These are phyloP conservation scores for Carduelis carduelis DNA, from an alignment of 2,797 vertebrate species.

Conservation along the genomic window DNA sequence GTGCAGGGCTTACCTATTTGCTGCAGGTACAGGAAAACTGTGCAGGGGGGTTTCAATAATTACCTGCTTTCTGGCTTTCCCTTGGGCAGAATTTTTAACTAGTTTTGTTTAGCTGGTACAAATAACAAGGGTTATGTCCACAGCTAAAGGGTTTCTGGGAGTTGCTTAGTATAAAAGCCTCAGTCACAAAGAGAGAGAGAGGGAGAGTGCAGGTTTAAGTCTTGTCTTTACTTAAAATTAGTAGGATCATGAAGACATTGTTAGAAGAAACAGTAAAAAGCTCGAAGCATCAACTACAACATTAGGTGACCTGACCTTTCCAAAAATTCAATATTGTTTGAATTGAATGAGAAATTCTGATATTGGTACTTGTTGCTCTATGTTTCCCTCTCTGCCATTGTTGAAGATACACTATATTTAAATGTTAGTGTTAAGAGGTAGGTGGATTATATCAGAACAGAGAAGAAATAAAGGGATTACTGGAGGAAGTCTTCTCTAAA, in stretches of 20 bases:
- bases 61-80: neutral
- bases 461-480: neutral
- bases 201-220: neutral
- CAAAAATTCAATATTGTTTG: neutral
- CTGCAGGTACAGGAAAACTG: neutral
- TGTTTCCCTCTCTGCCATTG: neutral
- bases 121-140: neutral
- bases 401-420: neutral
- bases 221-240: neutral
- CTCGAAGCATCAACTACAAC: neutral
- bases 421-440: neutral
- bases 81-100: neutral
- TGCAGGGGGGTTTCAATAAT: neutral
- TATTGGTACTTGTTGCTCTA: neutral
- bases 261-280: neutral
- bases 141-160: neutral
- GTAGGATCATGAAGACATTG: neutral
- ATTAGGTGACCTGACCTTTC: neutral
- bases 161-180: neutral
- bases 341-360: neutral
- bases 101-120: neutral
- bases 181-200: neutral
- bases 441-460: neutral
- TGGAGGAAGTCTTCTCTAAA: neutral
- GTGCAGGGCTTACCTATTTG: neutral